Conservation (phyloP, 2,888 invertebrate genomes). For the Exocentrus adspersus region DNA sequence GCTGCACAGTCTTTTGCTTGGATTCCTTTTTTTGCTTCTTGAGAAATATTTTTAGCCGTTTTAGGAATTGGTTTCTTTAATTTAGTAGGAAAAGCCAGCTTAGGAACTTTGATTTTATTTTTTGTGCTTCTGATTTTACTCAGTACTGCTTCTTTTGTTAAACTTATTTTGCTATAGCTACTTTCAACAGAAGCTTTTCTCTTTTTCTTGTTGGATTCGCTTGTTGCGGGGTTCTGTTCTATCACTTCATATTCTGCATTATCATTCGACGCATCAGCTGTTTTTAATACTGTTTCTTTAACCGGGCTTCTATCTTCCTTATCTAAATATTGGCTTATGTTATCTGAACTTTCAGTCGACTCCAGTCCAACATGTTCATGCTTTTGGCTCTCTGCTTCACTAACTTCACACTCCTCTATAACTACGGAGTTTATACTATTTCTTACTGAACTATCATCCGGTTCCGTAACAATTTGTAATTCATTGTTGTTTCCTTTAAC, state of each 20-base stretch:
- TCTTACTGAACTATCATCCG: slow-evolving; percentile 39
- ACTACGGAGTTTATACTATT: slow-evolving; percentile 36
- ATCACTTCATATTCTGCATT: background rate
- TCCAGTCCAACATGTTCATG: slow-evolving; percentile 46
- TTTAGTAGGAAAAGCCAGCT: slow-evolving; percentile 46
- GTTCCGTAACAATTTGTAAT: slow-evolving; percentile 34
- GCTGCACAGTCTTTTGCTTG: slow-evolving; percentile 16
- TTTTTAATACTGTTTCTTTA: slow-evolving; percentile 27
- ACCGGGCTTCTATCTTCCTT: slow-evolving; percentile 53
- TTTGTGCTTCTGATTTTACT: slow-evolving; percentile 56
- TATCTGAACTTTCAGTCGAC: slow-evolving; percentile 60
- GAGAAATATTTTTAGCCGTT: slow-evolving; percentile 46
- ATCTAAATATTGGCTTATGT: slow-evolving; percentile 62
- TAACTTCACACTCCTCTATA: slow-evolving; percentile 35
- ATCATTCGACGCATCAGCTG: slow-evolving; percentile 3
- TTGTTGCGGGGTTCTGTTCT: slow-evolving; percentile 9
- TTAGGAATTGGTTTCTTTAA: slow-evolving; percentile 49
- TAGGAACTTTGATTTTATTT: slow-evolving; percentile 56
- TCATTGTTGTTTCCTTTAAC: slow-evolving; percentile 10
- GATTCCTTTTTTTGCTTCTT: slow-evolving; percentile 37
- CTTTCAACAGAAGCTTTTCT: slow-evolving; percentile 54
- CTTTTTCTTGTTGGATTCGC: slow-evolving; percentile 48
- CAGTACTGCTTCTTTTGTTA: slow-evolving; percentile 49
- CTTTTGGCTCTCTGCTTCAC: slow-evolving; percentile 32
- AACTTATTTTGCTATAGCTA: slow-evolving; percentile 51